Evolutionary conservation across 92 coral and sea anemone genomes (phyloP).

Genomic region (Galaxea fascicularis): DNA sequence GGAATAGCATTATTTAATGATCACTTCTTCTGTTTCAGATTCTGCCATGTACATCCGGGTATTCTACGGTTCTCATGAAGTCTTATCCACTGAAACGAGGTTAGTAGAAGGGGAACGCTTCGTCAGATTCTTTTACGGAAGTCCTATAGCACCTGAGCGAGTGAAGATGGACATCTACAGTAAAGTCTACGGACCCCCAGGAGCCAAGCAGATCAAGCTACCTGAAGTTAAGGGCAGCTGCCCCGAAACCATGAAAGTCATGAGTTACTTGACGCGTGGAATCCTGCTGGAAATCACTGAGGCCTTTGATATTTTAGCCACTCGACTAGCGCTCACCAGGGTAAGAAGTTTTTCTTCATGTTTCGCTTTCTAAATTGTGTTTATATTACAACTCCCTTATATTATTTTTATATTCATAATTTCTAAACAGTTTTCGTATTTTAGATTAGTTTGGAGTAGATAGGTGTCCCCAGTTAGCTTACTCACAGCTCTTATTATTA

Average conservation of each 20-base stretch:
- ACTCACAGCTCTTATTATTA: no score
- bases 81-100: constrained; percentile 47
- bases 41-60: constrained; percentile 49
- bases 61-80: constrained; percentile 62
- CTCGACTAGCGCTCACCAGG: constrained; percentile 75
- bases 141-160: constrained; percentile 25
- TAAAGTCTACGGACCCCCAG: constrained; percentile 63
- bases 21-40: constrained; percentile 12
- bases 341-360: constrained; percentile 17
- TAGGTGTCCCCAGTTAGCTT: no score
- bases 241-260: constrained; percentile 62
- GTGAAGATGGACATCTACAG: constrained; percentile 38
- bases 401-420: no score
- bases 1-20: neutral
- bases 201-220: constrained; percentile 67
- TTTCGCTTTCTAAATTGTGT: no score
- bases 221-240: constrained; percentile 52
- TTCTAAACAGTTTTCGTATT: no score
- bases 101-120: constrained; percentile 56
- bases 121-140: constrained; percentile 67
- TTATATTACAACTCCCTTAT: no score
- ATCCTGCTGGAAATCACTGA: constrained; percentile 73
- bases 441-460: no score
- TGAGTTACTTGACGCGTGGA: constrained; percentile 72
- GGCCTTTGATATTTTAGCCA: constrained; percentile 62